phyloP scores from a whole-genome alignment of 2,797 vertebrate species.

The Lacerta bilineata region DNA sequence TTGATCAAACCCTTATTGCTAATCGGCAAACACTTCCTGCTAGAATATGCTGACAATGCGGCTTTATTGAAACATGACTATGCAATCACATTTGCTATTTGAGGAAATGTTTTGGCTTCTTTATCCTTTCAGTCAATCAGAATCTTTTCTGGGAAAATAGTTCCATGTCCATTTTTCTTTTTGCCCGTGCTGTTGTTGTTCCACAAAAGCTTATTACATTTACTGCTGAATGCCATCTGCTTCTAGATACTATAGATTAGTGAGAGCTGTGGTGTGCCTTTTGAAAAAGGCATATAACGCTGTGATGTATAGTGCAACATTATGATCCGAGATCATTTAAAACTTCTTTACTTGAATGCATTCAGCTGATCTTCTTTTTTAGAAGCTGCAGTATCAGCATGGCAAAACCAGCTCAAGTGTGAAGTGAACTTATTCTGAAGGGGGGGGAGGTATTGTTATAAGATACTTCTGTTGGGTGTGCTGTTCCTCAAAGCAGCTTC shows the following conservation, averaged over 20 bases:
- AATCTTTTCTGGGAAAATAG: conserved; percentile 13
- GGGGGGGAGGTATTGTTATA: no score
- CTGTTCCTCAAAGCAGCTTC: no score
- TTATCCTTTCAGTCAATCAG: conserved; percentile 31
- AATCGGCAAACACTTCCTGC: conserved; percentile 31
- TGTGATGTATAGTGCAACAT: neutral
- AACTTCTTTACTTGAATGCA: neutral
- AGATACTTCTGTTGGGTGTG: no score
- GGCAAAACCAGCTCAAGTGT: neutral
- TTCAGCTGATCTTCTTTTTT: neutral
- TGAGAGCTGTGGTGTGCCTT: neutral
- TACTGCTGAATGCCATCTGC: neutral
- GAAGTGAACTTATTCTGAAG: no score
- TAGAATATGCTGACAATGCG: conserved; percentile 36
- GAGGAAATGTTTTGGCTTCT: conserved; percentile 27
- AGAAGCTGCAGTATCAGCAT: neutral
- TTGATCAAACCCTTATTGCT: conserved; percentile 34
- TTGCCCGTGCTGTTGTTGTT: conserved; percentile 10
- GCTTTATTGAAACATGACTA: conserved; percentile 26
- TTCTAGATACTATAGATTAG: conserved; percentile 3
- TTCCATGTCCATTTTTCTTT: neutral
- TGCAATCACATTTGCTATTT: conserved; percentile 28
- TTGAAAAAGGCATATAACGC: neutral
- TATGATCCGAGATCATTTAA: neutral
- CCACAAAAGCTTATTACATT: conserved; percentile 1